These are phyloP conservation scores for Melanostoma scalare DNA, from an alignment of 2,888 invertebrate species.

Conservation along the genomic window DNA sequence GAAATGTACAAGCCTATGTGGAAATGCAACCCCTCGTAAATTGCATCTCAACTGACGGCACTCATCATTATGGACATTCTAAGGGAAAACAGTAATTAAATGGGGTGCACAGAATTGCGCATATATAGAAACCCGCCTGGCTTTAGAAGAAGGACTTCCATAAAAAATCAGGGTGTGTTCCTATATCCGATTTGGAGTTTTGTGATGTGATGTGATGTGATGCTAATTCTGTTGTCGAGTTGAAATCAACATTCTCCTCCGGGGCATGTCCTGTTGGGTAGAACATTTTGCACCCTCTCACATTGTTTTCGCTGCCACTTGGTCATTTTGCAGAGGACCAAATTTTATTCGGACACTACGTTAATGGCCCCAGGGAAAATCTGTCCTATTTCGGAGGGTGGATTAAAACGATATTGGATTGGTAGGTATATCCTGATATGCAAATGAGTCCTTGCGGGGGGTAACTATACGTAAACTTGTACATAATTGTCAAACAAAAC, in stretches of 20 bases:
- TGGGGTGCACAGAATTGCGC: conserved; percentile 52
- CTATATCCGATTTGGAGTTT: conserved; percentile 31
- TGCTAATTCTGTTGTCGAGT: conserved; percentile 53
- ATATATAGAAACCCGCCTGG: conserved; percentile 10
- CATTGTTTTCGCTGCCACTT: conserved; percentile 39
- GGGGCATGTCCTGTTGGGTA: conserved; percentile 35
- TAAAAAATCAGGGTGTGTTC: conserved; percentile 12
- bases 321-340: conserved; percentile 40
- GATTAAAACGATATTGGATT: conserved; percentile 34
- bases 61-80: conserved; percentile 55
- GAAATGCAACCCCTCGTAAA: conserved; percentile 57
- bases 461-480: neutral
- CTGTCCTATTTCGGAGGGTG: conserved; percentile 29
- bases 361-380: conserved; percentile 28
- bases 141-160: conserved; percentile 7
- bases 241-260: conserved; percentile 38
- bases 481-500: no score
- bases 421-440: conserved; percentile 35
- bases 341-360: conserved; percentile 35
- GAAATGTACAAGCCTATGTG: conserved; percentile 59
- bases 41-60: conserved; percentile 60
- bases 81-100: conserved; percentile 62
- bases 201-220: conserved; percentile 39
- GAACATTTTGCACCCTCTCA: conserved; percentile 36
- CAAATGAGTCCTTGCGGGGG: conserved; percentile 55